A percentile compares a stretch with the other conserved stretches of the same genome.
Evolutionary conservation across 2,888 invertebrate genomes (phyloP).

Genomic region (Cryptocephalus moraei): DNA sequence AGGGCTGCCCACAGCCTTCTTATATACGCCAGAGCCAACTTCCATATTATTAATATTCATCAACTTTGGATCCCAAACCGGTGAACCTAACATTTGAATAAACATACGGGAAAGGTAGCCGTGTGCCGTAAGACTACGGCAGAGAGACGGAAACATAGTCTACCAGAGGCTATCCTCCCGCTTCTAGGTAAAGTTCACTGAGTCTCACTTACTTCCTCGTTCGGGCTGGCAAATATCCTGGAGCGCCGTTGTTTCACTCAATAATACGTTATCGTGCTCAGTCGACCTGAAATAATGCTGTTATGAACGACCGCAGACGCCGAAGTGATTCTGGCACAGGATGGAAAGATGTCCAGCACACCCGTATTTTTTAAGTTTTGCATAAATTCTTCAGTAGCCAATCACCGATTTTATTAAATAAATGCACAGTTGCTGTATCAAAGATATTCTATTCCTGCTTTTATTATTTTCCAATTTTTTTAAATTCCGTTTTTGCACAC

Average conservation of each 20-base stretch:
- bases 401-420: too few relatives aligned
- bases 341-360: too few relatives aligned
- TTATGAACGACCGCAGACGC: constrained; percentile 32
- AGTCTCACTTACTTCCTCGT: constrained; percentile 1
- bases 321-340: too few relatives aligned
- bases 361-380: too few relatives aligned
- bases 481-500: too few relatives aligned
- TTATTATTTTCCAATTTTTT: too few relatives aligned
- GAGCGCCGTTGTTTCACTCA: constrained; percentile 35
- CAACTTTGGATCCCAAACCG: background rate
- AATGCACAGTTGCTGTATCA: too few relatives aligned
- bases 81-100: constrained; percentile 19
- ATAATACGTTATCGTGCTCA: constrained; percentile 39
- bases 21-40: background rate
- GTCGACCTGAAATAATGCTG: constrained; percentile 38
- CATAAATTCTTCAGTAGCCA: too few relatives aligned
- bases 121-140: background rate
- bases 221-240: constrained; percentile 30
- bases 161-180: background rate
- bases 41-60: background rate
- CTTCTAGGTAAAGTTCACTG: background rate
- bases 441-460: too few relatives aligned
- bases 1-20: too few relatives aligned
- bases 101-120: constrained; percentile 16
- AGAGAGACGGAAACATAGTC: background rate